A percentile compares a stretch with the other conserved stretches of the same genome.
phyloP scores from a whole-genome alignment of 2,888 invertebrate species.

The Diadegma fenestrale region DNA sequence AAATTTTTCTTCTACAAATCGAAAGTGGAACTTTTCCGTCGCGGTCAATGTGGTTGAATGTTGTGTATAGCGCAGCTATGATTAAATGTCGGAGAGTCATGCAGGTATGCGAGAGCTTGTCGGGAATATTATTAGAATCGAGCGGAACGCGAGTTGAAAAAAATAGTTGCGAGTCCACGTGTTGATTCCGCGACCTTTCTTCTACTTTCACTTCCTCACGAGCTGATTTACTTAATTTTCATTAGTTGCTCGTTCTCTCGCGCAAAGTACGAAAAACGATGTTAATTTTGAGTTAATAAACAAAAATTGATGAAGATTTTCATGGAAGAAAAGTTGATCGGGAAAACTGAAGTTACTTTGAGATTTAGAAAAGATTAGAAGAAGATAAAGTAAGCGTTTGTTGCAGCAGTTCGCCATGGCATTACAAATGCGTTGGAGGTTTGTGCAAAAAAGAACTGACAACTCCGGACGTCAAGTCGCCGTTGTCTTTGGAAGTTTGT shows the following conservation, averaged over 20 bases:
- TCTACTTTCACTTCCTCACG: slow-evolving; percentile 57
- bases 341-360: neutral
- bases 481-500: slow-evolving; percentile 86
- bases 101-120: slow-evolving; percentile 1
- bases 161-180: slow-evolving; percentile 11
- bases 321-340: neutral
- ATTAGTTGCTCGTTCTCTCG: neutral
- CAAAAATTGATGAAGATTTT: neutral
- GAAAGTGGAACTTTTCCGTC: slow-evolving; percentile 16
- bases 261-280: neutral
- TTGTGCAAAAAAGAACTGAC: slow-evolving; percentile 78
- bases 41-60: neutral
- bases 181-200: slow-evolving; percentile 7
- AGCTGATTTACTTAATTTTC: neutral
- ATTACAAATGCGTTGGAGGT: slow-evolving; percentile 80
- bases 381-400: neutral
- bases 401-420: slow-evolving; percentile 80
- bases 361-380: neutral
- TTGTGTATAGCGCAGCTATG: neutral
- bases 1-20: neutral
- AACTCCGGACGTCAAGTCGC: slow-evolving; percentile 71
- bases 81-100: neutral
- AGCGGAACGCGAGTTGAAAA: slow-evolving; percentile 8
- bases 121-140: slow-evolving; percentile 4
- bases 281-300: neutral